A percentile compares a stretch with the other conserved stretches of the same genome.
phyloP scores from a whole-genome alignment of 2,113 vertebrate genomes.

The Leucoraja erinaceus region DNA sequence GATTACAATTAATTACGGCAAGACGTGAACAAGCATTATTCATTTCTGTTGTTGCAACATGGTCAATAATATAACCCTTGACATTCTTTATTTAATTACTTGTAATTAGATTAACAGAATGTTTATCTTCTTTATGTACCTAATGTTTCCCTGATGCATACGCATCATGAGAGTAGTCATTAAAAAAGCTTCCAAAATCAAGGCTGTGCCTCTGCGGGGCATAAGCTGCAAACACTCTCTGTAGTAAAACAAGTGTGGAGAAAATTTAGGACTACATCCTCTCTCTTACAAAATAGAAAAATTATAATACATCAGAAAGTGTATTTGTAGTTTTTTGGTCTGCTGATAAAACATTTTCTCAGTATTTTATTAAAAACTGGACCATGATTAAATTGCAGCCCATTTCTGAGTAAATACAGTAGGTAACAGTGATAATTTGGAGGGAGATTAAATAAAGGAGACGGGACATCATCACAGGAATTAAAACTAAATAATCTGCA shows the following conservation, averaged over 20 bases:
- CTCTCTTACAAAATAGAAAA: background rate
- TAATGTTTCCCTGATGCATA: background rate
- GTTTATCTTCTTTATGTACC: background rate
- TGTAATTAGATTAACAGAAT: background rate
- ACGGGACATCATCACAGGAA: background rate
- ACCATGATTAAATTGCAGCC: background rate
- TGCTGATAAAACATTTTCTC: background rate
- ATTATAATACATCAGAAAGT: too few relatives aligned
- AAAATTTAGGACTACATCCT: background rate
- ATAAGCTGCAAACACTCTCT: background rate
- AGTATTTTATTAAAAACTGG: background rate
- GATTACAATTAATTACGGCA: background rate
- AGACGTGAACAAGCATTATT: background rate
- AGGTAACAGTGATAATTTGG: background rate
- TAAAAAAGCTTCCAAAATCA: background rate
- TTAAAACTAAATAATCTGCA: background rate
- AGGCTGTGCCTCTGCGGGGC: background rate
- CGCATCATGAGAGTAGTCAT: background rate
- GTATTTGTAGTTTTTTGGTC: background rate
- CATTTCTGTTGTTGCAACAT: background rate
- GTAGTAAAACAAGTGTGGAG: background rate
- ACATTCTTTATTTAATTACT: background rate
- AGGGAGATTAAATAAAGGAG: background rate
- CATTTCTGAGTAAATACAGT: background rate
- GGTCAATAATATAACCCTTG: background rate